Evolutionary conservation across 2,888 invertebrate genomes (phyloP).

Genomic region (Globia sparganii): DNA sequence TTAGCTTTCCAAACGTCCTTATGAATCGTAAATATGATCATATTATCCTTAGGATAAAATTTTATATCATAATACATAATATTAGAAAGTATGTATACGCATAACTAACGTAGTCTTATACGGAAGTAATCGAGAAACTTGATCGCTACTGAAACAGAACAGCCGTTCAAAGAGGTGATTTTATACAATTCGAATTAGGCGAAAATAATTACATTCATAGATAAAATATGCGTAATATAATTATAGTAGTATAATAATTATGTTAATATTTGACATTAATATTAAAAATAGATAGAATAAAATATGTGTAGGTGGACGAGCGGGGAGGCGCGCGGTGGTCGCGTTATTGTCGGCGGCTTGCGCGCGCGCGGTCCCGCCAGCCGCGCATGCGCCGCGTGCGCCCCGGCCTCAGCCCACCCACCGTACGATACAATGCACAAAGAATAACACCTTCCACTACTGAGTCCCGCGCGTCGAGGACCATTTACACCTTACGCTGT

Average conservation of each 20-base stretch:
- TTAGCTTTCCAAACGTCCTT: conserved; percentile 86
- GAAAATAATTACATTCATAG: conserved; percentile 90
- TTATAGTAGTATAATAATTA: conserved; percentile 89
- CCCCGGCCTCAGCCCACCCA: conserved; percentile 64
- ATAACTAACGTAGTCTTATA: conserved; percentile 89
- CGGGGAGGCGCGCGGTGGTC: conserved; percentile 84
- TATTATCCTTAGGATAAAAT: conserved; percentile 90
- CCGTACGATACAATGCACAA: conserved; percentile 68
- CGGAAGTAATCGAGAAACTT: conserved; percentile 89
- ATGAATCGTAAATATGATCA: conserved; percentile 88
- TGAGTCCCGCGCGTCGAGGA: conserved; percentile 82
- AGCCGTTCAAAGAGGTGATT: conserved; percentile 88
- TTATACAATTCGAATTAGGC: conserved; percentile 91
- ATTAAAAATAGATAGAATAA: conserved; percentile 90
- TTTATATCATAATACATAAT: conserved; percentile 89
- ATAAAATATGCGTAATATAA: conserved; percentile 88
- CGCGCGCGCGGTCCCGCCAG: conserved; percentile 54
- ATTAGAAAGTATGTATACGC: conserved; percentile 90
- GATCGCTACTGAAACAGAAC: conserved; percentile 88
- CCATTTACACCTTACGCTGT: conserved; percentile 86
- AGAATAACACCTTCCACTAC: conserved; percentile 77
- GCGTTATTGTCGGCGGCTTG: conserved; percentile 81
- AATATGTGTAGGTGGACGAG: conserved; percentile 89
- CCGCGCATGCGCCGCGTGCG: conserved; percentile 43
- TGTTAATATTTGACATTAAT: conserved; percentile 90